phyloP scores from a whole-genome alignment of 2,113 vertebrate species.

The Lasiurus borealis region DNA sequence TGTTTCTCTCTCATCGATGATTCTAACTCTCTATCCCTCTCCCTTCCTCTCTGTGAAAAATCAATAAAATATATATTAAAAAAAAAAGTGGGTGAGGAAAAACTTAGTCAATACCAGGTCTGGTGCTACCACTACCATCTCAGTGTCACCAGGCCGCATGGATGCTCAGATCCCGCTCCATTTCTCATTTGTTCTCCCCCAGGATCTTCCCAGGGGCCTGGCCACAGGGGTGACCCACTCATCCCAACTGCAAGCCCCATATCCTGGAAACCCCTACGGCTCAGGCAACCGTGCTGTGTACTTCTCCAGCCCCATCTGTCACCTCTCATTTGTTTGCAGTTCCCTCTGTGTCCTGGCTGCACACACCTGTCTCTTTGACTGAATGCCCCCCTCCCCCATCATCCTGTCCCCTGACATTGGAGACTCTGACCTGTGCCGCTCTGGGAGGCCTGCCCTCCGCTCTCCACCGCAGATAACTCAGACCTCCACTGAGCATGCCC shows the following conservation, averaged over 20 bases:
- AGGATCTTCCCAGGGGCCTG: background rate
- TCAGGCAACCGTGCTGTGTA: background rate
- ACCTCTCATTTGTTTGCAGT: background rate
- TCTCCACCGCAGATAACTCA: background rate
- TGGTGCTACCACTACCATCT: background rate
- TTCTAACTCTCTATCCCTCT: too few species aligned
- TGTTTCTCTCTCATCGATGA: too few species aligned
- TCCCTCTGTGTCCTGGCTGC: background rate
- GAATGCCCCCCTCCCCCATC: background rate
- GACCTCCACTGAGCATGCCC: background rate
- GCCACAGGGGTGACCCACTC: background rate
- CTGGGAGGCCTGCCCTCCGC: background rate
- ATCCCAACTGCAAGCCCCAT: background rate
- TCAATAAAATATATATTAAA: too few species aligned
- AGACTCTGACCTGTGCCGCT: accelerated
- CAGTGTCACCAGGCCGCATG: background rate
- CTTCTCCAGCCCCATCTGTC: background rate
- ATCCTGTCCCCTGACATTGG: background rate
- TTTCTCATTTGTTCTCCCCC: background rate
- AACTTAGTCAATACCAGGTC: background rate
- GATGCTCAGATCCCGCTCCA: background rate
- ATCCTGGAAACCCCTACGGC: background rate
- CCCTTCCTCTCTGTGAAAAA: too few species aligned
- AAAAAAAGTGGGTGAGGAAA: background rate
- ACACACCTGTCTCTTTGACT: background rate